A percentile compares a stretch with the other conserved stretches of the same genome.
phyloP scores from a whole-genome alignment of 2,888 invertebrate species.

The Exocentrus adspersus region DNA sequence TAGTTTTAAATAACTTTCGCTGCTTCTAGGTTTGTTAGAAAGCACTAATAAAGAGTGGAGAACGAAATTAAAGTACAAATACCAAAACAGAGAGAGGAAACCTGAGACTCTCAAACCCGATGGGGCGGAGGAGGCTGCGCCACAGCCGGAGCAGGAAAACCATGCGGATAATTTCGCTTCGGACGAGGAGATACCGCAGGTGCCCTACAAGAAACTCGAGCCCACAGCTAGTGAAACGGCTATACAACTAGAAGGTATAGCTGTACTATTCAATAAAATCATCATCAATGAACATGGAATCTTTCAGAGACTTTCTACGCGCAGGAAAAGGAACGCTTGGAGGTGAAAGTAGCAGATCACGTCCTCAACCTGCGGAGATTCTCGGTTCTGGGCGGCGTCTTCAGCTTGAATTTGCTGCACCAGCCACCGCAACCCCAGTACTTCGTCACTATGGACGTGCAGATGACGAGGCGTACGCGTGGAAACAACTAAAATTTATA shows the following conservation, averaged over 20 bases:
- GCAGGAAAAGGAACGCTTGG: slow-evolving; percentile 62
- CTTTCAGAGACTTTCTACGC: slow-evolving; percentile 65
- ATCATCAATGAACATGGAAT: not conserved
- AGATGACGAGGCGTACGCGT: slow-evolving; percentile 69
- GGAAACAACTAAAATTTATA: not conserved
- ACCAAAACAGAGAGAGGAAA: slow-evolving; percentile 49
- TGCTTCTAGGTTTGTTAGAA: slow-evolving; percentile 48
- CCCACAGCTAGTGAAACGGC: slow-evolving; percentile 54
- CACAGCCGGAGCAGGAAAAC: not conserved
- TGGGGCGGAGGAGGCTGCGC: slow-evolving; percentile 17
- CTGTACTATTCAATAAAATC: not conserved
- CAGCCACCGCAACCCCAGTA: slow-evolving; percentile 82
- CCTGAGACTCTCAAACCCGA: slow-evolving; percentile 15
- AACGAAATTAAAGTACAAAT: slow-evolving; percentile 56
- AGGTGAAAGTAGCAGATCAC: slow-evolving; percentile 63
- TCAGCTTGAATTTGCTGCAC: slow-evolving; percentile 75
- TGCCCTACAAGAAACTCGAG: slow-evolving; percentile 56
- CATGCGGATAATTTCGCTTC: slow-evolving; percentile 34
- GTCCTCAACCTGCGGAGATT: slow-evolving; percentile 82
- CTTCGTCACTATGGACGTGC: slow-evolving; percentile 64
- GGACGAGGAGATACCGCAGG: slow-evolving; percentile 53
- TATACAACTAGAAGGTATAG: slow-evolving; percentile 42
- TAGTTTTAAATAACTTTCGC: not conserved
- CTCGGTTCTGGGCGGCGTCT: slow-evolving; percentile 79
- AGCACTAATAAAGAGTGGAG: slow-evolving; percentile 54